Evolutionary conservation across 2,797 vertebrate species (phyloP), one percentile per base, ranked within the genome.

Genomic region (Delichon dasypus): DNA sequence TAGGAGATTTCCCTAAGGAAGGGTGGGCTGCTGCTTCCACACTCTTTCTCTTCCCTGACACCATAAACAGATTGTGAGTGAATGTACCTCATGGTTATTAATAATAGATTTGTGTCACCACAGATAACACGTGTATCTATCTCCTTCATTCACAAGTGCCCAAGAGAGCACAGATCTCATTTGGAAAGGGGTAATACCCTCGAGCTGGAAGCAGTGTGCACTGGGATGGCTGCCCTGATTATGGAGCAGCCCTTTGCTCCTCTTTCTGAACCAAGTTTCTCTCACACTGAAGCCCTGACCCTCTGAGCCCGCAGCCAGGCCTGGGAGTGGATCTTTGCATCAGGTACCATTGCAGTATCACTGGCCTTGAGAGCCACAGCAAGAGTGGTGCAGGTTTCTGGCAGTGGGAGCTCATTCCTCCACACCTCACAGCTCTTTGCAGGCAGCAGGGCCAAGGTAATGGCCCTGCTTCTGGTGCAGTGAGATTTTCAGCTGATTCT

Each of bases 1-100:
- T 45, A 10, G 68, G 62, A 95, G 74, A 61, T 95, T 93, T 94
- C 83, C 73, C 80, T 11, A 26, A 73, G 91, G 88, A 88, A 47
- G 42, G 6, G 32, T 22, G 70, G 77, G 53, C 57, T 86, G 61
- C 78, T 88, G 18, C 71, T 73, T 88, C 76, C 26, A 29, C 0
- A 2, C 34, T 19, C 16, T 29, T 83, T 81, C 57, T 78, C 38
- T 78, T 74, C 45, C 34, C 48, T 53, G 68, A 45, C 54, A 68
- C 48, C 10, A 9, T 84, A 68, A 85, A 85, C 42, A 86, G 55
- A 68, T 67, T 78, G 50, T 64, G 47, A 76, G 32, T 71, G 77
- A 73, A 71, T 61, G 86, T 50, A 64, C 64, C 61, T 94, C 30
- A 22, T 34, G 23, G 36, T 29, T 84, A 83, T 58, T 91, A 81